Base-by-base conservation (phyloP, 2,797 vertebrate species). In the Ctenosaura bakeri region DNA sequence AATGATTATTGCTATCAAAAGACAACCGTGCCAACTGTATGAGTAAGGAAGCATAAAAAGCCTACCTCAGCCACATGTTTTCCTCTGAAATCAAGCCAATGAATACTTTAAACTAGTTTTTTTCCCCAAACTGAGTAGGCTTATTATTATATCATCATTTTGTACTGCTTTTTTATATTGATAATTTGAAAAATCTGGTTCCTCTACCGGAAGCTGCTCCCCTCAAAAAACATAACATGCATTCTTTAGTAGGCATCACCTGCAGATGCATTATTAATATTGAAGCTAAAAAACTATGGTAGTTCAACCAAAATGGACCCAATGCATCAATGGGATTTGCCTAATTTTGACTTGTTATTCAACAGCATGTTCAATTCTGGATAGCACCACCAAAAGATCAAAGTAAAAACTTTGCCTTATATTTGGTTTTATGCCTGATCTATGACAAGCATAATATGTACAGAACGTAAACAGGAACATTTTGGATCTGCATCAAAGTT, bases 401-500 rank as follows among this genome's bases (percentile, higher is more conserved):
- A 46, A 50, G 29, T 4, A 13, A 24, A 12, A 78, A 26, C 71
- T 86, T 87, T 77, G 90, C 6, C 35, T 90, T 14, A 54, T 32
- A 87, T 64, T 42, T 83, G 92, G 90, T 85, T 56, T 62, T 73
- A 69, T 6, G 56, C 0, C 38, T 69, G 59, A n/a, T 54, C 38
- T 87, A 0, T 64, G 16, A 82, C 6, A 52, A 35, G 8, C 50
- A 7, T 32, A 71, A 73, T 82, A 8, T 29, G 92, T n/a, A 87
- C 73, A 76, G 89, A 94, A 91, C 62, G 35, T 26, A 87, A 64
- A 38, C 7, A 77, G 4, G 22, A 81, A 71, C 22, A 88, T 42
- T 71, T 71, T 78, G 59, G 38, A 90, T 32, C 52, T 50, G 3
- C 38, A 66, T 50, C 16, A 22, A 69, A 22, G 16, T 80, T 13